phyloP scores from a whole-genome alignment of 2,797 vertebrate species.

The Aulostomus chinensis region DNA sequence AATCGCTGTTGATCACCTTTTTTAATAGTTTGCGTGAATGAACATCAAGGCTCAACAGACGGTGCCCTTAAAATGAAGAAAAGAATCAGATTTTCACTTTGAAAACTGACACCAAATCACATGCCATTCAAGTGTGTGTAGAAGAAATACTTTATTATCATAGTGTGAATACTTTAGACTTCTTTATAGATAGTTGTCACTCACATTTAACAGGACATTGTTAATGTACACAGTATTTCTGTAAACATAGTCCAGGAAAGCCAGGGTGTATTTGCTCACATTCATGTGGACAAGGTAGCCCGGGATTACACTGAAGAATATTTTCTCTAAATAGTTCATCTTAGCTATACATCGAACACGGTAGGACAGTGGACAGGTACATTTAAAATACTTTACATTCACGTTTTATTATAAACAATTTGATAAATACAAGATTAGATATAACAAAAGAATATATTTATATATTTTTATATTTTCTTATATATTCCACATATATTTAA shows the following conservation, averaged over 20 bases:
- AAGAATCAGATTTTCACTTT: too few relatives aligned
- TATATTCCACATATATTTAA: slow-evolving; percentile 69
- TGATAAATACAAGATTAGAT: slow-evolving; percentile 86
- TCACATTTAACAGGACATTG: slow-evolving; percentile 84
- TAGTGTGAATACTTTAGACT: slow-evolving; percentile 84
- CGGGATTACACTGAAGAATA: slow-evolving; percentile 72
- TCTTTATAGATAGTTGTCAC: slow-evolving; percentile 81
- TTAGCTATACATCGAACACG: slow-evolving; percentile 86
- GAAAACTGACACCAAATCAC: slow-evolving; percentile 5
- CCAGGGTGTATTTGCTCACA: slow-evolving; percentile 58
- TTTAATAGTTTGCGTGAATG: too few relatives aligned
- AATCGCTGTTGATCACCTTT: too few relatives aligned
- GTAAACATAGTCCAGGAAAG: slow-evolving; percentile 80
- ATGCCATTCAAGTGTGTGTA: slow-evolving; percentile 64
- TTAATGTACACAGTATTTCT: slow-evolving; percentile 79
- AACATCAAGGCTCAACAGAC: not conserved
- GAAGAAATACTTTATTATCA: slow-evolving; percentile 86
- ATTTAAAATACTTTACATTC: slow-evolving; percentile 85
- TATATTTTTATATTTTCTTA: slow-evolving; percentile 68
- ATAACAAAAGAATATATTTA: slow-evolving; percentile 86
- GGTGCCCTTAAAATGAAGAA: too few relatives aligned
- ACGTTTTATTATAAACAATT: slow-evolving; percentile 85
- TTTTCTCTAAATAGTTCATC: slow-evolving; percentile 71
- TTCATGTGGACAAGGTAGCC: slow-evolving; percentile 60
- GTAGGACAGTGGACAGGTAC: slow-evolving; percentile 81